Percentiles rank a stretch among this genome's conserved stretches.
Evolutionary conservation across 2,797 vertebrate genomes (phyloP).

Genomic region (Phalanger gymnotis): DNA sequence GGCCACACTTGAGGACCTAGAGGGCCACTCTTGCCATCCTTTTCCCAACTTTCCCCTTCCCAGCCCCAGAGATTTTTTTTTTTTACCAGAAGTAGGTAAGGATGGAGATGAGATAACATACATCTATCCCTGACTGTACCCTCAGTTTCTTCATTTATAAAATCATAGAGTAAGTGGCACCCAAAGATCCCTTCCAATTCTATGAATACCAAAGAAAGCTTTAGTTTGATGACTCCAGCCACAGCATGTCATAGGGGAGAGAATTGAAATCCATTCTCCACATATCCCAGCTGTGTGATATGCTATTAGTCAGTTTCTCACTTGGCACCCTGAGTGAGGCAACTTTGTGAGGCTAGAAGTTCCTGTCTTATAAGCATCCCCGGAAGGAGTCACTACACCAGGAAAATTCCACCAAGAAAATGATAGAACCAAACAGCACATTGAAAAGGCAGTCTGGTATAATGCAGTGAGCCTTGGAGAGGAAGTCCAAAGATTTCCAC

Average conservation of each 20-base stretch:
- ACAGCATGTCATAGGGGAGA: not conserved
- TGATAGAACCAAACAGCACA: not conserved
- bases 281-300: not conserved
- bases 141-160: not conserved
- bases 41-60: not conserved
- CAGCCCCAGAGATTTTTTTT: not conserved
- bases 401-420: not conserved
- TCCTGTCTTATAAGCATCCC: not conserved
- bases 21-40: not conserved
- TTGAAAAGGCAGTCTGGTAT: not conserved
- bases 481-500: not conserved
- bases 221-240: not conserved
- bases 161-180: not conserved
- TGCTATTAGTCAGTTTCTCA: not conserved
- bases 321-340: not conserved
- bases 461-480: not conserved
- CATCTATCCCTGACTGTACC: not conserved
- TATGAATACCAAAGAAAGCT: not conserved
- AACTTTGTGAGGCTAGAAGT: not conserved
- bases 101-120: not conserved
- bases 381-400: not conserved
- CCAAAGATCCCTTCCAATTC: not conserved
- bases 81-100: not conserved
- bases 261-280: not conserved
- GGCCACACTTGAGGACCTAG: too few species aligned